Evolutionary conservation across 2,797 vertebrate species (phyloP).

Genomic region (Myiothlypis coronata): DNA sequence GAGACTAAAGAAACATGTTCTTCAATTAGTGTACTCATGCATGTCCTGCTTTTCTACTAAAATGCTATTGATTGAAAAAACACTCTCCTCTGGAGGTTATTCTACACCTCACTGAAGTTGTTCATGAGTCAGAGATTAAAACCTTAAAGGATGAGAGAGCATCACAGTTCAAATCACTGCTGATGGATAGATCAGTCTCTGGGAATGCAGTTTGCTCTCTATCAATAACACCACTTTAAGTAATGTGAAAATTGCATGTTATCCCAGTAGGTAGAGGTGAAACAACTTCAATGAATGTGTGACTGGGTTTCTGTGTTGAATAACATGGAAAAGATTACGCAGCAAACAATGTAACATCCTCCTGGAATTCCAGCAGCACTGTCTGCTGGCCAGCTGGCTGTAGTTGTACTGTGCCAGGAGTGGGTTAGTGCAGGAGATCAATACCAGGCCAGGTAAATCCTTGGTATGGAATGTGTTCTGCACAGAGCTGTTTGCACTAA

Average conservation of each 20-base stretch:
- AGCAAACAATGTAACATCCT: neutral
- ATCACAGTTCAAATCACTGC: neutral
- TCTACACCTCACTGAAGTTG: neutral
- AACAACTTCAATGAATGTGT: neutral
- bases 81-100: neutral
- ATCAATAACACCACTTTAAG: neutral
- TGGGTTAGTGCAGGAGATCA: neutral
- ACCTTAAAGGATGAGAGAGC: neutral
- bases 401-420: neutral
- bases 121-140: neutral
- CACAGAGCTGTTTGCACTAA: neutral
- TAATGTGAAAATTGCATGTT: neutral
- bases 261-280: neutral
- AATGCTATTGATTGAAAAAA: slow-evolving; percentile 9
- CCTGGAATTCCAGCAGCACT: neutral
- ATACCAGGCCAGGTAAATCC: neutral
- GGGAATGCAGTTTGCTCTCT: neutral
- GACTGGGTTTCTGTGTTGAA: neutral
- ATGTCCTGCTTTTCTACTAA: neutral
- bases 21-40: slow-evolving; percentile 7
- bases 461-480: neutral
- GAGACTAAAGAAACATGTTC: neutral
- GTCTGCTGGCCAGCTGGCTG: neutral
- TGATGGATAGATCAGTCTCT: neutral
- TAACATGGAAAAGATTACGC: neutral